Conservation (phyloP, 2,888 invertebrate species). For the Caenorhabditis zanzibari region DNA sequence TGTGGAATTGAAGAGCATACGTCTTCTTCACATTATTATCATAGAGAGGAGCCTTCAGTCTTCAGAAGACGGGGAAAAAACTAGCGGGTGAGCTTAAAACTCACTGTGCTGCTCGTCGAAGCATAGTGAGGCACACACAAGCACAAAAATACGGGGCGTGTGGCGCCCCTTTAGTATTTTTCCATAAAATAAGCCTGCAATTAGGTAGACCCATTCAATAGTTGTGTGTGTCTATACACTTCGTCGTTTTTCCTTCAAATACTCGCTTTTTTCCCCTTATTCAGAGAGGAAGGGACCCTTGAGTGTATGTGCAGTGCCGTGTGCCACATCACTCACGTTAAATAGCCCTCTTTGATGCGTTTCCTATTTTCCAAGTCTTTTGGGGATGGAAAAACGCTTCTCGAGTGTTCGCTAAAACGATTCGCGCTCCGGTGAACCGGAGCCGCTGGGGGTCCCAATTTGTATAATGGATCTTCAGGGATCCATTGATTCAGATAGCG, state of each 20-base stretch:
- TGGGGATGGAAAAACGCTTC: background rate
- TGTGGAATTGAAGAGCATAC: constrained; percentile 34
- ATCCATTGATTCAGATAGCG: no score
- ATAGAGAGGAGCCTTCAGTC: no score
- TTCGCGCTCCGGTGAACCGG: constrained; percentile 42
- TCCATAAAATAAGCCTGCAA: constrained; percentile 61
- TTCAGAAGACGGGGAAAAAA: background rate
- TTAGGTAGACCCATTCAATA: constrained; percentile 52
- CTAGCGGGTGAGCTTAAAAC: background rate
- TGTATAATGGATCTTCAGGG: no score
- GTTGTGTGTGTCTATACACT: constrained; percentile 29
- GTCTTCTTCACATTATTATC: constrained; percentile 4
- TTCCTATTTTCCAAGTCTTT: constrained; percentile 8
- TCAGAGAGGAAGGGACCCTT: background rate
- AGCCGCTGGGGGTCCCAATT: no score
- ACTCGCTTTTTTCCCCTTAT: constrained; percentile 4
- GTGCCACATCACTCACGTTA: constrained; percentile 62
- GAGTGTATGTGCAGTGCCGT: background rate
- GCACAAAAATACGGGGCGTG: background rate
- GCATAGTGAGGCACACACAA: background rate
- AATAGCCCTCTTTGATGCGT: constrained; percentile 54
- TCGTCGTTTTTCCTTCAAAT: constrained; percentile 18
- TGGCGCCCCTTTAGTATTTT: background rate
- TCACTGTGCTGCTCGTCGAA: no score
- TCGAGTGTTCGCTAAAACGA: background rate